Evolutionary conservation across 2,888 invertebrate species (phyloP).

Genomic region (Carabus problematicus): DNA sequence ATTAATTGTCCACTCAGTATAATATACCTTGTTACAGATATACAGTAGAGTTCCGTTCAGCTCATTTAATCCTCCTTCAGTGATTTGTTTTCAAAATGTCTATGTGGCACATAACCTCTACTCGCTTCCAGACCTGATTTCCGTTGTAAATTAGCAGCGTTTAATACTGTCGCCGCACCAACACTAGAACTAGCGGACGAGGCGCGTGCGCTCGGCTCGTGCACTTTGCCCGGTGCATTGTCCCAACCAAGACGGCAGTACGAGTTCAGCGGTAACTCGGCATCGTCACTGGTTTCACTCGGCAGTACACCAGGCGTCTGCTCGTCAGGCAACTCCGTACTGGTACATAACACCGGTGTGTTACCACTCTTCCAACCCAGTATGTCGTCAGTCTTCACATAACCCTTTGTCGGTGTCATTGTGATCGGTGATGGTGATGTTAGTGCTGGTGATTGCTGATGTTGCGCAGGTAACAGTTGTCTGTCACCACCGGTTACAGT

Average conservation of each 20-base stretch:
- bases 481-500: conserved; percentile 2
- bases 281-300: background rate
- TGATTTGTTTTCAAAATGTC: conserved; percentile 53
- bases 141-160: background rate
- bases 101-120: conserved; percentile 53
- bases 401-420: background rate
- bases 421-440: too few relatives aligned
- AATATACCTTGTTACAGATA: background rate
- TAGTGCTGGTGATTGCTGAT: background rate
- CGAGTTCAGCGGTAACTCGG: conserved; percentile 13
- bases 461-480: background rate
- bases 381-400: conserved; percentile 34
- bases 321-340: background rate
- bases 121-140: conserved; percentile 38
- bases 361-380: conserved; percentile 11
- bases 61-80: conserved; percentile 54
- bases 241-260: conserved; percentile 39
- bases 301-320: background rate
- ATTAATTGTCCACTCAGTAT: background rate
- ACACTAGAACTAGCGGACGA: too few relatives aligned
- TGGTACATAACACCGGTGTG: background rate
- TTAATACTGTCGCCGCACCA: background rate
- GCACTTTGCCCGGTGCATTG: background rate
- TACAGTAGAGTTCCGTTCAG: conserved; percentile 10
- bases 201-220: too few relatives aligned